Conservation (phyloP, 2,113 vertebrate genomes). For the Syrrhaptes paradoxus region DNA sequence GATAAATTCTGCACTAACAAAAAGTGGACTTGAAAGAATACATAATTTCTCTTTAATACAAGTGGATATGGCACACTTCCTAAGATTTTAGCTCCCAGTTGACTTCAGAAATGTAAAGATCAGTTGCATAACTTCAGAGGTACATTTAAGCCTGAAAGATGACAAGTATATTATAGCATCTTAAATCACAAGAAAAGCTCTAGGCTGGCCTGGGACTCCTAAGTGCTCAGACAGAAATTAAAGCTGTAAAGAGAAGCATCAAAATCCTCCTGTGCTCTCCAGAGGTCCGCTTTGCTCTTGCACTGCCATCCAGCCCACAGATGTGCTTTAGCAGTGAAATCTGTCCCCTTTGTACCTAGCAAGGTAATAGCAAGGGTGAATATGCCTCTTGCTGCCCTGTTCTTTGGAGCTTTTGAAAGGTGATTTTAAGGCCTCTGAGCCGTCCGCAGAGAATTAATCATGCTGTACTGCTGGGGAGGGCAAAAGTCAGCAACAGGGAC, state of each 20-base stretch:
- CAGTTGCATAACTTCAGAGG: slow-evolving; percentile 41
- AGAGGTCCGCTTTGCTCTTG: neutral
- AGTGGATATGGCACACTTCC: slow-evolving; percentile 22
- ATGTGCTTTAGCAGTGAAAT: neutral
- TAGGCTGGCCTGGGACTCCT: neutral
- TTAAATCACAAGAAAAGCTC: slow-evolving; percentile 46
- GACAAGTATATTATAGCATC: slow-evolving; percentile 10
- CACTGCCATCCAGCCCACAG: accelerated
- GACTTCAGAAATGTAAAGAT: slow-evolving; percentile 48
- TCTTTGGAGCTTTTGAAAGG: neutral
- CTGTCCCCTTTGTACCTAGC: neutral
- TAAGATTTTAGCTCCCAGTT: slow-evolving; percentile 30
- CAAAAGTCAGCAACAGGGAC: neutral
- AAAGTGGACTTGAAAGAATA: slow-evolving; percentile 37
- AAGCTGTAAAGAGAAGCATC: slow-evolving; percentile 13
- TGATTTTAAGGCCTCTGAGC: neutral
- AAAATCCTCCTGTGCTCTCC: neutral
- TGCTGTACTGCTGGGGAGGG: neutral
- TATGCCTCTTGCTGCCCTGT: neutral
- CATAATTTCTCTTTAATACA: slow-evolving; percentile 27
- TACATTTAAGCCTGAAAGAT: slow-evolving; percentile 14
- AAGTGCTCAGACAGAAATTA: slow-evolving; percentile 49
- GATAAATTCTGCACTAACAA: neutral
- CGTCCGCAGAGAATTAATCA: neutral
- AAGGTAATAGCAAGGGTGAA: neutral